Evolutionary conservation across 2,113 vertebrate species (phyloP).

Genomic region (Thunnus maccoyii): DNA sequence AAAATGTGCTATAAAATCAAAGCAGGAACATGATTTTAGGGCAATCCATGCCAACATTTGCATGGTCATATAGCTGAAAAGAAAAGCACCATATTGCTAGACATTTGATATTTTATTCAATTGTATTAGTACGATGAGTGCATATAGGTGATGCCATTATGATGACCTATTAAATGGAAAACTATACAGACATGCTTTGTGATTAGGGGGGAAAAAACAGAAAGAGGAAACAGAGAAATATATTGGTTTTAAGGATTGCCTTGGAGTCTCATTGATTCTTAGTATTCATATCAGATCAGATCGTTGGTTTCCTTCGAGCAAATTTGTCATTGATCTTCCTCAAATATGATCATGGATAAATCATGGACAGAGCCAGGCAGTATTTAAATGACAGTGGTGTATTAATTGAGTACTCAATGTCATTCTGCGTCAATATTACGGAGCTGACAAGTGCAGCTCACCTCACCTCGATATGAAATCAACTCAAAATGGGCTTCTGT

Average conservation of each 20-base stretch:
- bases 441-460: neutral
- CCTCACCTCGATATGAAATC: constrained; percentile 13
- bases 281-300: neutral
- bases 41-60: neutral
- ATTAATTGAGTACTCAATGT: no score
- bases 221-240: neutral
- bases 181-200: neutral
- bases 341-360: neutral
- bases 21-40: neutral
- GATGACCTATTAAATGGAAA: constrained; percentile 8
- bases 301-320: neutral
- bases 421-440: neutral
- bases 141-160: neutral
- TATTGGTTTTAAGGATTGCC: neutral
- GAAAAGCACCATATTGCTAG: neutral
- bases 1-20: neutral
- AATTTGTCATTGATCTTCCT: neutral
- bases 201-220: constrained; percentile 1
- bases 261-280: neutral
- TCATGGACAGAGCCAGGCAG: neutral
- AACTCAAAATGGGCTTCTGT: constrained; percentile 6
- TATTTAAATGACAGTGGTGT: neutral
- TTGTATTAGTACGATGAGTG: neutral
- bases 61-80: neutral
- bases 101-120: constrained; percentile 13